Evolutionary conservation across 2,888 invertebrate genomes (phyloP).

Genomic region (Asteroscopus sphinx): DNA sequence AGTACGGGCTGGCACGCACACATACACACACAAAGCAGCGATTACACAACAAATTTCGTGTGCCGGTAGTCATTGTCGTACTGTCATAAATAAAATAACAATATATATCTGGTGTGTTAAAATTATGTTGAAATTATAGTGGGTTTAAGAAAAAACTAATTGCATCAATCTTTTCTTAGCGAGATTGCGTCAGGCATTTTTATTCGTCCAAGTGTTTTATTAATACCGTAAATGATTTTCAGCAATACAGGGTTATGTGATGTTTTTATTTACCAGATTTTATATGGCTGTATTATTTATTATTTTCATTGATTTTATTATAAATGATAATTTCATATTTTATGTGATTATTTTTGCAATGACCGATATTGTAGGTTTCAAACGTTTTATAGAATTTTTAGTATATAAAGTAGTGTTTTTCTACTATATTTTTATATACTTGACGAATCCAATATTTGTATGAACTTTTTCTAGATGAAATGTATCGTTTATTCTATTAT

Average conservation of each 20-base stretch:
- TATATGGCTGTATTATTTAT: conserved; percentile 41
- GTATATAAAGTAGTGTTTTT: conserved; percentile 52
- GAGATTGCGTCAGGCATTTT: too few relatives aligned
- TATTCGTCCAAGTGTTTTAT: conserved; percentile 36
- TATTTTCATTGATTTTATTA: conserved; percentile 19
- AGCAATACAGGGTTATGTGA: conserved; percentile 32
- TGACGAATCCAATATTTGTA: conserved; percentile 36
- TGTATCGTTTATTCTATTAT: too few relatives aligned
- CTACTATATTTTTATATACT: conserved; percentile 53
- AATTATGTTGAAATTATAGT: too few relatives aligned
- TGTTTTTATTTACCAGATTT: conserved; percentile 41
- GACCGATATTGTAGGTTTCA: conserved; percentile 24
- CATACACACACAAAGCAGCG: too few relatives aligned
- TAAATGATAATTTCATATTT: conserved; percentile 23
- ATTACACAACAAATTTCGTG: too few relatives aligned
- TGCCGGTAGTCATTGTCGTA: too few relatives aligned
- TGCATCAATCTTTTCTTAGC: too few relatives aligned
- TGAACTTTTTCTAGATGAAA: conserved; percentile 30
- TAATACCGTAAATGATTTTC: conserved; percentile 16
- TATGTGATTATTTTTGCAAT: conserved; percentile 4
- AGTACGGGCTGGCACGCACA: too few relatives aligned
- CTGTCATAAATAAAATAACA: too few relatives aligned
- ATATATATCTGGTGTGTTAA: too few relatives aligned
- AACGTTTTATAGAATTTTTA: conserved; percentile 41
- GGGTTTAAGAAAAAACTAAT: too few relatives aligned